phyloP scores from a whole-genome alignment of 2,113 vertebrate genomes.

The Suncus etruscus region DNA sequence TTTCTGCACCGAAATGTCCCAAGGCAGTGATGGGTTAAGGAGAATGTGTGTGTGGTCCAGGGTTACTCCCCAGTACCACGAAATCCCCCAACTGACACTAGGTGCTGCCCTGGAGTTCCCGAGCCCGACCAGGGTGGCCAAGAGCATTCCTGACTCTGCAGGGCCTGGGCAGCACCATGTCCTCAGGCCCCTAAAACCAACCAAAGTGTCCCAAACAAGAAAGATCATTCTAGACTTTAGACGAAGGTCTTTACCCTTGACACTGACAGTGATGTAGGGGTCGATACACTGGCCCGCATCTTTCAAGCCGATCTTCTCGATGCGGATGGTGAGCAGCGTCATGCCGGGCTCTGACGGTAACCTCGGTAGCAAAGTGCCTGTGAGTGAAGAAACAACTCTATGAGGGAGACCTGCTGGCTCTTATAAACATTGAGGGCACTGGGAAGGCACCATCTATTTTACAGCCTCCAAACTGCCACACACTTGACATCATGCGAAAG shows the following conservation, averaged over 20 bases:
- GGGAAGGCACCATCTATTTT: not conserved
- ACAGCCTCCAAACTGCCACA: not conserved
- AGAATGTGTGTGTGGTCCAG: not conserved
- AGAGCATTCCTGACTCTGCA: no score
- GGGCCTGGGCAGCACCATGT: no score
- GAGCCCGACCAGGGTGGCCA: no score
- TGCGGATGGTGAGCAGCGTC: constrained; percentile 95
- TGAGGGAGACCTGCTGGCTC: constrained; percentile 6
- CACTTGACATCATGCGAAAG: not conserved
- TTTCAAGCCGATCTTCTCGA: constrained; percentile 98
- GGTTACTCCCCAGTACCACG: no score
- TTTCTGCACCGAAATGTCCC: not conserved
- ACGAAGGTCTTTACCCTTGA: constrained; percentile 92
- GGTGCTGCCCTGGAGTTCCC: no score
- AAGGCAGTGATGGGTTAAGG: not conserved
- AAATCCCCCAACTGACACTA: no score
- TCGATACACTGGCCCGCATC: constrained; percentile 99
- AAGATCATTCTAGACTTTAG: not conserved
- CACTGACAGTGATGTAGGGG: constrained; percentile 97
- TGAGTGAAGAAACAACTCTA: constrained; percentile 66
- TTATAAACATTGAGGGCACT: no score
- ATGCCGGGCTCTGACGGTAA: constrained; percentile 98
- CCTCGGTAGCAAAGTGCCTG: constrained; percentile 97
- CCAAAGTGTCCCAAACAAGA: not conserved
- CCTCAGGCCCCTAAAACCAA: not conserved